Percentiles rank a stretch among this genome's conserved stretches.
Evolutionary conservation across 2,113 vertebrate genomes (phyloP).

Genomic region (Cephalopholis sonnerati): DNA sequence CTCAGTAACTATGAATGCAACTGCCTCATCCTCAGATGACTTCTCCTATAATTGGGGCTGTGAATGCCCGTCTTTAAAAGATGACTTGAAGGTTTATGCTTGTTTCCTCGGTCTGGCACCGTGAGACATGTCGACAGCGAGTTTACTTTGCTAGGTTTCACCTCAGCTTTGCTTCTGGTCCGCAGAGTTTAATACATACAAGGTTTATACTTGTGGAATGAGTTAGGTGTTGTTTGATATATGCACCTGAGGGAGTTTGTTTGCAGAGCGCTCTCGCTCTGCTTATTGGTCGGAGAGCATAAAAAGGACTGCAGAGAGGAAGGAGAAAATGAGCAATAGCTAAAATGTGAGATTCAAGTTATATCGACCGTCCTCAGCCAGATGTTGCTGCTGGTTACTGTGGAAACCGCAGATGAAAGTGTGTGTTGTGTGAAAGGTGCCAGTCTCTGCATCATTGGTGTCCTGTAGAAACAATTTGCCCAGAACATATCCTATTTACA

Average conservation of each 20-base stretch:
- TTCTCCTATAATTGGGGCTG: constrained; percentile 28
- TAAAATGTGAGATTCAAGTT: constrained; percentile 28
- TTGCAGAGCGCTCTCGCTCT: neutral
- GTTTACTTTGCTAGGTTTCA: neutral
- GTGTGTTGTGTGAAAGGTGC: constrained; percentile 2
- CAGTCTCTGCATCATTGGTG: neutral
- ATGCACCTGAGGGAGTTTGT: constrained; percentile 24
- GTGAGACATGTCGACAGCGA: neutral
- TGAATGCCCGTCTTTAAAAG: constrained; percentile 7
- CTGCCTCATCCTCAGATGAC: constrained; percentile 44
- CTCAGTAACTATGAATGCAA: constrained; percentile 24
- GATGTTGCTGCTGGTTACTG: constrained; percentile 46
- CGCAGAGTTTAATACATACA: neutral
- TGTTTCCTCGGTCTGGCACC: neutral
- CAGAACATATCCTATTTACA: neutral
- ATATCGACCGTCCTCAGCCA: constrained; percentile 6
- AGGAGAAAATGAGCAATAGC: constrained; percentile 7
- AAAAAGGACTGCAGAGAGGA: neutral
- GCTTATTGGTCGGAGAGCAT: neutral
- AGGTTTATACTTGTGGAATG: neutral
- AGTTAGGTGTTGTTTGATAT: neutral
- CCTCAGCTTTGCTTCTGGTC: neutral
- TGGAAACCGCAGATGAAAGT: constrained; percentile 45
- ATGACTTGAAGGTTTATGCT: constrained; percentile 26
- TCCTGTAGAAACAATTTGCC: constrained; percentile 18